Percentiles rank a stretch among this genome's conserved stretches.
Conservation (phyloP, 1,140 invertebrate genomes). For the Cryptotermes secundus region DNA sequence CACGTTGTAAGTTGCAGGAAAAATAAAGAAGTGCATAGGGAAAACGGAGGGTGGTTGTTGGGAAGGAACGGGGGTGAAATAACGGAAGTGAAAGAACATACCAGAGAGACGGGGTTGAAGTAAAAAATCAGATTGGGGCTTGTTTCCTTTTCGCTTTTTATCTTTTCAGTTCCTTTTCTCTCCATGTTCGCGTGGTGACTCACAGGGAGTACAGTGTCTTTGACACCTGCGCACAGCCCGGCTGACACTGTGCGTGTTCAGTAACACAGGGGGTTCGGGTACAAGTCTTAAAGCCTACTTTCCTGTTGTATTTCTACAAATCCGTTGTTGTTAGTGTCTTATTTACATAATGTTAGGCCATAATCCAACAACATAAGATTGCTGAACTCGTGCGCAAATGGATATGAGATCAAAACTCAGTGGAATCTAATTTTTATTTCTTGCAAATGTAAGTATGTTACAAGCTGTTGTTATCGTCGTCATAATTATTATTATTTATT, state of each 20-base stretch:
- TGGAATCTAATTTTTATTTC: no score
- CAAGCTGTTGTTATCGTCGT: no score
- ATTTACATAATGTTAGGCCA: no score
- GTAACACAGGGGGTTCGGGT: no score
- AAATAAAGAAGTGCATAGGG: not conserved
- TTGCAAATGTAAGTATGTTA: no score
- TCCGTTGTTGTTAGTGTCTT: no score
- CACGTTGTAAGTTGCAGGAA: not conserved
- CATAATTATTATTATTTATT: no score
- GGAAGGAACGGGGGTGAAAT: not conserved
- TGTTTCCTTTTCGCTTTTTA: not conserved
- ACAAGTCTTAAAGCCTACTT: no score
- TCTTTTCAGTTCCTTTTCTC: not conserved
- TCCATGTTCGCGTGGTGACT: not conserved
- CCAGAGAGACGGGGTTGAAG: not conserved
- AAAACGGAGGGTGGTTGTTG: not conserved
- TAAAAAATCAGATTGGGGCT: slow-evolving; percentile 6
- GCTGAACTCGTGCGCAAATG: no score
- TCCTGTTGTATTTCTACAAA: no score
- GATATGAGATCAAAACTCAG: no score
- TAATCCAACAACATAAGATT: no score
- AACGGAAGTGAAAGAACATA: not conserved
- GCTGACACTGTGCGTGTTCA: not conserved
- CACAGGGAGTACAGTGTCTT: not conserved
- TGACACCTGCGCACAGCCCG: not conserved